Base-by-base conservation (phyloP, 2,113 vertebrate genomes). In the Percopsis transmontana region DNA sequence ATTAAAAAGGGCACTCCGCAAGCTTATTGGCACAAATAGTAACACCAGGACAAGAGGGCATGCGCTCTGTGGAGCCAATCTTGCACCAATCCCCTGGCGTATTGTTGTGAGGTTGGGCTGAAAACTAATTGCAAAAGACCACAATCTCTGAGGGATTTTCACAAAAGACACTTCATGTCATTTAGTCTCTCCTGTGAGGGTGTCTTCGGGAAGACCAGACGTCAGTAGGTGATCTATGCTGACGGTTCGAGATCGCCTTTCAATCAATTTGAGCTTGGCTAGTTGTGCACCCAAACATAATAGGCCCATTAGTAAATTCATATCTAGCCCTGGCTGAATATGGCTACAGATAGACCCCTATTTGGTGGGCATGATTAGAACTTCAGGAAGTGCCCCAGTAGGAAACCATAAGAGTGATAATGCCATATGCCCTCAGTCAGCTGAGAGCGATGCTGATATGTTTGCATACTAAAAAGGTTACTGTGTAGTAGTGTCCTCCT, bases 371-470 rank as follows among this genome's bases (percentile, higher is more conserved):
- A 44, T 8, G 51, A 20, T 21, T 62, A 39, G 62, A 10, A 61
- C 41, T 6, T n/a, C 18, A 64, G 12, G 2, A 60, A 51, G 51
- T 38, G 20, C 44, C 33, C 20, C 40, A 15, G 45, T 39, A 57
- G 16, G 18, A 74, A 70, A 73, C 65, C 47, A 48, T 19, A 8
- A 62, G 50, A 42, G 14, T 61, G 70, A 78, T 27, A 6, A 65
- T 64, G 45, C 52, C 21, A 38, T 40, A 33, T 58, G 60, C 53
- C 13, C 54, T 58, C 14, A 19, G 38, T 45, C 47, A 66, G 24
- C 14, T 53, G 69, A 71, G 72, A 45, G 33, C 48, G 68, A 72
- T 13, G 56, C 27, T 23, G 83, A 91, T 90, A 88, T 87, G 82
- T 84, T 80, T 84, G 68, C 64, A 82, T 75, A 71, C 18, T 58